These are phyloP conservation scores for Aptenodytes patagonicus DNA, from an alignment of 2,113 vertebrate genomes.

Conservation along the genomic window DNA sequence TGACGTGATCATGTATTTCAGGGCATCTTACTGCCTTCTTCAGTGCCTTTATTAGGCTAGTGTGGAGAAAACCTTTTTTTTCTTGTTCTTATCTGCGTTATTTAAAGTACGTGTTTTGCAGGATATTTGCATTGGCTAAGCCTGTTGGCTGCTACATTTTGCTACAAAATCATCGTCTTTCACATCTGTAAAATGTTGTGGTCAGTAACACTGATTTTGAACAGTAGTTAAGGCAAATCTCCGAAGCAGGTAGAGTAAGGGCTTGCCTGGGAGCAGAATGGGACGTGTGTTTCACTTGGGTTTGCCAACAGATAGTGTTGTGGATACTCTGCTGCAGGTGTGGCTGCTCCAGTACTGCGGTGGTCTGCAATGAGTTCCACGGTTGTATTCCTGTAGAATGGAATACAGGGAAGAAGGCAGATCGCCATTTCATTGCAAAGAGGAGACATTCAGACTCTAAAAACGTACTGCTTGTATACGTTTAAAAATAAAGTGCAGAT, in stretches of 20 bases:
- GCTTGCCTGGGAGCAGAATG: background rate
- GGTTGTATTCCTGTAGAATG: background rate
- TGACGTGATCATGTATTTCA: background rate
- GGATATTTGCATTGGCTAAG: background rate
- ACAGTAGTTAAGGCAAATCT: background rate
- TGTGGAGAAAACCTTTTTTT: background rate
- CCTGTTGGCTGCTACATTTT: background rate
- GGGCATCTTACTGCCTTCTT: background rate
- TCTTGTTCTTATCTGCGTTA: background rate
- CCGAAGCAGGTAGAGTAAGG: background rate
- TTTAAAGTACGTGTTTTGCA: background rate
- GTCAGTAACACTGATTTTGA: background rate
- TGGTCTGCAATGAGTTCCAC: background rate
- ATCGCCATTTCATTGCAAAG: background rate
- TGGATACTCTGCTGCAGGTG: background rate
- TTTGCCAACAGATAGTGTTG: background rate
- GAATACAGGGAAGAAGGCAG: background rate
- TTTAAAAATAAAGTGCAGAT: background rate
- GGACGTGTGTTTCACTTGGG: background rate
- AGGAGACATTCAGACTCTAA: background rate
- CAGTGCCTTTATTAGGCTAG: background rate
- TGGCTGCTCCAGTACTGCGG: background rate
- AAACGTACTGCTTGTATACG: background rate
- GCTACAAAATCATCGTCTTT: background rate
- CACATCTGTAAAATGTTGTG: background rate